A percentile compares a stretch with the other conserved stretches of the same genome.
phyloP scores from a whole-genome alignment of 1,140 invertebrate species.

The Vanessa atalanta region DNA sequence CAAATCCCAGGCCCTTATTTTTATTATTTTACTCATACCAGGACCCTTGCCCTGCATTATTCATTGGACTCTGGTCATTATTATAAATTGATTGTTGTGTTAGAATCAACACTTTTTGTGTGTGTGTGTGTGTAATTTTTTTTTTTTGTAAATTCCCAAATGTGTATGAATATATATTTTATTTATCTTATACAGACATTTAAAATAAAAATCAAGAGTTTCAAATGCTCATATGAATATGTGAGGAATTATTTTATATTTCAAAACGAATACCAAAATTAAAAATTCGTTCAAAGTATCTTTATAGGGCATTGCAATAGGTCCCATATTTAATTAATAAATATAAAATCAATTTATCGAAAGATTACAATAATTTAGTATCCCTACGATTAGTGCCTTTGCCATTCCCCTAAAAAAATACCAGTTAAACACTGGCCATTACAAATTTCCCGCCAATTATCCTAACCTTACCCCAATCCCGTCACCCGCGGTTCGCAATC shows the following conservation, averaged over 20 bases:
- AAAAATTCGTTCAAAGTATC: no score
- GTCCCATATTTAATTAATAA: no score
- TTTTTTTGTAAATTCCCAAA: no score
- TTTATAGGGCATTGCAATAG: no score
- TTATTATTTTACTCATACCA: constrained; percentile 61
- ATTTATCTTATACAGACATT: no score
- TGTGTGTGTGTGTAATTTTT: no score
- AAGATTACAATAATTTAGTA: not conserved
- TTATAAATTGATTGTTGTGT: constrained; percentile 21
- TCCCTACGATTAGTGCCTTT: not conserved
- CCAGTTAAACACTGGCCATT: constrained; percentile 20
- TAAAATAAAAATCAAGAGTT: no score
- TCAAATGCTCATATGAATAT: no score
- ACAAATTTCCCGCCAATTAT: constrained; percentile 54
- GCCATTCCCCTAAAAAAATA: constrained; percentile 14
- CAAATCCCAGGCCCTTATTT: constrained; percentile 65
- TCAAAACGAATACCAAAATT: no score
- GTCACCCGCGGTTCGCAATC: constrained; percentile 45
- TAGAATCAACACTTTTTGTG: not conserved
- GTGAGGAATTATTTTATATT: no score
- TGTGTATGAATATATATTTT: no score
- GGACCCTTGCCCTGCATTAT: constrained; percentile 60
- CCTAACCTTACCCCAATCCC: constrained; percentile 40
- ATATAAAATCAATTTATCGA: no score
- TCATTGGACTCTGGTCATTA: constrained; percentile 50